A percentile compares a stretch with the other conserved stretches of the same genome.
These are phyloP conservation scores for Loripinus fragilis DNA, from an alignment of 2,888 invertebrate species.

Conservation along the genomic window DNA sequence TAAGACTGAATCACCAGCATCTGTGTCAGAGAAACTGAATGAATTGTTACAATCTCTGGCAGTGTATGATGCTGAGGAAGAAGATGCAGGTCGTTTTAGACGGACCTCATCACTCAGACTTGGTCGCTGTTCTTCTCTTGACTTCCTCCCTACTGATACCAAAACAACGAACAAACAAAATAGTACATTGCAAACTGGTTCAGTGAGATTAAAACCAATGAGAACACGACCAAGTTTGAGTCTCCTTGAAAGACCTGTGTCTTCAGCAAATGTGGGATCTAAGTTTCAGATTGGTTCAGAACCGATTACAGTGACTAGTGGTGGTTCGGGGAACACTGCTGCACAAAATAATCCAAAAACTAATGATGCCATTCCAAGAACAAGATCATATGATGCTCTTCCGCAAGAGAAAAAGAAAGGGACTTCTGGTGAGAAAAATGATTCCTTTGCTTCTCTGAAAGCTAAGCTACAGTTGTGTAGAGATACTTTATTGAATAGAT, in stretches of 20 bases:
- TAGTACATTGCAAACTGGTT: conserved; percentile 51
- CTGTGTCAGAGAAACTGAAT: conserved; percentile 77
- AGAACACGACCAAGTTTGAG: conserved; percentile 46
- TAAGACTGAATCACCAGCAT: conserved; percentile 67
- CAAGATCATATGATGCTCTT: conserved; percentile 65
- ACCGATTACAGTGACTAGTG: neutral
- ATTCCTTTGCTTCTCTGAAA: conserved; percentile 74
- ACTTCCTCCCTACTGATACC: conserved; percentile 41
- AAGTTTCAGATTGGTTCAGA: conserved; percentile 9
- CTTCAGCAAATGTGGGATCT: conserved; percentile 19
- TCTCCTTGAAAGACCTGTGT: conserved; percentile 39
- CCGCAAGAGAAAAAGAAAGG: conserved; percentile 35
- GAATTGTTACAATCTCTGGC: conserved; percentile 73
- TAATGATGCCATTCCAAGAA: conserved; percentile 40
- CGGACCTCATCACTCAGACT: conserved; percentile 64
- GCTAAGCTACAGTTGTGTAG: conserved; percentile 76
- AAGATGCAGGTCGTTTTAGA: conserved; percentile 53
- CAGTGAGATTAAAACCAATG: conserved; percentile 49
- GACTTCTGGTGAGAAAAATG: conserved; percentile 31
- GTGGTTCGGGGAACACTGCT: neutral
- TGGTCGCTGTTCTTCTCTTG: conserved; percentile 50
- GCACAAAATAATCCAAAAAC: neutral
- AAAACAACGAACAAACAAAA: conserved; percentile 34
- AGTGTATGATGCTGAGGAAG: conserved; percentile 51
- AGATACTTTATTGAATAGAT: conserved; percentile 68